phyloP scores from a whole-genome alignment of 2,797 vertebrate species.

The Delichon dasypus region DNA sequence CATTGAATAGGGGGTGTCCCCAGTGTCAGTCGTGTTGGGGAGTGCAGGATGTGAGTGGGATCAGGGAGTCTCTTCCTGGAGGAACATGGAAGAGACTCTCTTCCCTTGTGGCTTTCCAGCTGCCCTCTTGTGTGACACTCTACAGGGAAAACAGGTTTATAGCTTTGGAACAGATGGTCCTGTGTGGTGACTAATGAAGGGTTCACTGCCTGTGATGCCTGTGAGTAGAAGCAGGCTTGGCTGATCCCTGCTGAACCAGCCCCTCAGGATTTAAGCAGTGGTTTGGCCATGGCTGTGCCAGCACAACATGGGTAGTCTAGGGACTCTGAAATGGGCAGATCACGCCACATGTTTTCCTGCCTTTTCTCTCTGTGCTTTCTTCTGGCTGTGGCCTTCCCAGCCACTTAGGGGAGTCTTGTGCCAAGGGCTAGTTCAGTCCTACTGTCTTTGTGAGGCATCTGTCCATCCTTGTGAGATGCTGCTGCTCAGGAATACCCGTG shows the following conservation, averaged over 20 bases:
- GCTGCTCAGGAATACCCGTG: neutral
- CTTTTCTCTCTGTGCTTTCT: neutral
- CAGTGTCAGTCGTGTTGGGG: neutral
- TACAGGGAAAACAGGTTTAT: neutral
- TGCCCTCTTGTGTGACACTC: neutral
- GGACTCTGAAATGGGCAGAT: neutral
- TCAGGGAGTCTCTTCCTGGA: neutral
- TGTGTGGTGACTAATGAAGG: neutral
- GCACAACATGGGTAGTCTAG: neutral
- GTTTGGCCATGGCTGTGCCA: neutral
- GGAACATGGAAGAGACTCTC: neutral
- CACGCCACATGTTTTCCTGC: neutral
- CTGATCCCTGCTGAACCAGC: neutral
- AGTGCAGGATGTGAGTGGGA: neutral
- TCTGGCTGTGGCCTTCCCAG: neutral
- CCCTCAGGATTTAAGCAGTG: rapidly evolving
- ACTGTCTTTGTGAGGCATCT: neutral
- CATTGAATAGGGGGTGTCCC: rapidly evolving
- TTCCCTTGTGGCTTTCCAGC: neutral
- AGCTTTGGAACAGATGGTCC: conserved; percentile 20
- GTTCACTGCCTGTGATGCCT: neutral
- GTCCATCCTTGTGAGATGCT: neutral
- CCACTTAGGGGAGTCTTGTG: neutral
- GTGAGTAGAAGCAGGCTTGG: neutral
- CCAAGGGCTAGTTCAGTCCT: neutral